Evolutionary conservation across 2,797 vertebrate species (phyloP).

Genomic region (Paramormyrops hopkinsi): DNA sequence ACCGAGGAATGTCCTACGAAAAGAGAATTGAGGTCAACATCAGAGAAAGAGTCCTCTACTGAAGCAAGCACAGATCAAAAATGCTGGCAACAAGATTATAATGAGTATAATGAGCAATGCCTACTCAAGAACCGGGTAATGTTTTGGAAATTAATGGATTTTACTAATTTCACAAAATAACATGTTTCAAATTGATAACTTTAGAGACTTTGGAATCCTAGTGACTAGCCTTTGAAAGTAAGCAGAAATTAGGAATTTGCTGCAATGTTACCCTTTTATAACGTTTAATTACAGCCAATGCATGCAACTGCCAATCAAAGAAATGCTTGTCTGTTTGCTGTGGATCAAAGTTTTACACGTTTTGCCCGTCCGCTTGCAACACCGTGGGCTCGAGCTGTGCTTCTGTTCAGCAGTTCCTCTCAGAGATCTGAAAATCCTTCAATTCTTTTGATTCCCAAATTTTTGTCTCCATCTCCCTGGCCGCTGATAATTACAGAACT

Average conservation of each 20-base stretch:
- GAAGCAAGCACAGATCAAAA: background rate
- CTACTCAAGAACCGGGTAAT: background rate
- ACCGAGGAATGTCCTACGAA: background rate
- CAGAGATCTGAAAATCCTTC: background rate
- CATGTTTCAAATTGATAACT: background rate
- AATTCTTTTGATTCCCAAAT: background rate
- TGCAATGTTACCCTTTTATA: background rate
- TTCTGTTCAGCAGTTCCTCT: background rate
- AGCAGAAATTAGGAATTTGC: background rate
- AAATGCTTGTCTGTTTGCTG: background rate
- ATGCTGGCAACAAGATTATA: background rate
- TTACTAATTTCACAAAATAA: background rate
- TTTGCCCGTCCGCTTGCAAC: background rate
- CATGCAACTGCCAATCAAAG: background rate
- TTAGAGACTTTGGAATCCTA: background rate
- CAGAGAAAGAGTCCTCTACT: background rate
- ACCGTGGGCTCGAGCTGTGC: background rate
- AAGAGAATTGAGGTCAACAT: background rate
- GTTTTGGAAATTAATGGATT: background rate
- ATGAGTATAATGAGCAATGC: background rate
- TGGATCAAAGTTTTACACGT: background rate
- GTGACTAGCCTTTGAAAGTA: background rate
- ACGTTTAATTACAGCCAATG: slow-evolving; percentile 10
- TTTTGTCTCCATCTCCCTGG: background rate
- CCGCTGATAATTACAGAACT: background rate